Evolutionary conservation across 2,888 invertebrate species (phyloP).

Genomic region (Epicampocera succincta): DNA sequence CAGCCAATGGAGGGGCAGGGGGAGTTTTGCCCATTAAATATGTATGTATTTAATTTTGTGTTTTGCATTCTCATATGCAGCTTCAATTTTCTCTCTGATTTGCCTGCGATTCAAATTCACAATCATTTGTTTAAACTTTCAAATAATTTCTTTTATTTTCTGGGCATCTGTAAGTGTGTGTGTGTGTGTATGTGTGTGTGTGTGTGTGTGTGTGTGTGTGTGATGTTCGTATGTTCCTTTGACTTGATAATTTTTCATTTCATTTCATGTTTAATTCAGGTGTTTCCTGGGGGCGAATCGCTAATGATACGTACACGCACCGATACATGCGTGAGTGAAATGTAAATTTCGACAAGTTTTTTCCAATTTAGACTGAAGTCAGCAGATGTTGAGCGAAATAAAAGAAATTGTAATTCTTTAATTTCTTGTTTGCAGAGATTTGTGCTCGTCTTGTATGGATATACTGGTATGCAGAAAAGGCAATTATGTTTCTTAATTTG

Average conservation of each 20-base stretch:
- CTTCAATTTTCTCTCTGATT: background rate
- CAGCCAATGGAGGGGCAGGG: slow-evolving; percentile 35
- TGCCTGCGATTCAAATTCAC: slow-evolving; percentile 23
- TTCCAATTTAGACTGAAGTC: slow-evolving; percentile 1
- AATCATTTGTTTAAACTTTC: slow-evolving; percentile 29
- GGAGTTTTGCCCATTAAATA: slow-evolving; percentile 30
- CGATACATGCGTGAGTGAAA: background rate
- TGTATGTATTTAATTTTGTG: slow-evolving; percentile 33
- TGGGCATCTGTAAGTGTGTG: background rate
- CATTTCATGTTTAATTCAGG: slow-evolving; percentile 53
- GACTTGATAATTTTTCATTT: slow-evolving; percentile 54
- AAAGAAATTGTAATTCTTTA: background rate
- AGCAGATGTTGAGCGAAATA: slow-evolving; percentile 37
- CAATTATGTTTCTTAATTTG: no score
- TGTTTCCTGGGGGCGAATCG: slow-evolving; percentile 57
- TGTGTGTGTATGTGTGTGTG: background rate
- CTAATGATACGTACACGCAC: slow-evolving; percentile 35
- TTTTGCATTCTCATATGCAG: slow-evolving; percentile 22
- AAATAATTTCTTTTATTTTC: slow-evolving; percentile 4
- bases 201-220: no score
- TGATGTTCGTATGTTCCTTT: background rate
- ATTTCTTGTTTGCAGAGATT: background rate
- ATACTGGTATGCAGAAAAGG: background rate
- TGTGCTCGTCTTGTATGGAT: no score
- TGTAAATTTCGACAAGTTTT: background rate